Base-by-base conservation (phyloP, 2,888 invertebrate genomes). In the Eilema depressum region DNA sequence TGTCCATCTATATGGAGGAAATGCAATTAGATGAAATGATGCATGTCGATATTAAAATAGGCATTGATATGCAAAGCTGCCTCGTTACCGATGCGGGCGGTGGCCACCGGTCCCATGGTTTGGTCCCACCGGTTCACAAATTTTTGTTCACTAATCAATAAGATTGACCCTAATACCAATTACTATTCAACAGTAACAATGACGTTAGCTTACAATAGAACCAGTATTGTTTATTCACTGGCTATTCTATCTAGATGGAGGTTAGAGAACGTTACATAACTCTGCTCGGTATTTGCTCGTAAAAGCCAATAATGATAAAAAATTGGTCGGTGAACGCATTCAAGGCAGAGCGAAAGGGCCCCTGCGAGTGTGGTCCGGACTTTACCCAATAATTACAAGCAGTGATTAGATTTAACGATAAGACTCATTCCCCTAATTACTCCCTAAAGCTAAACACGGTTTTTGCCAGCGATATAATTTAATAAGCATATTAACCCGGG, bases 391-490 rank as follows among this genome's bases (percentile, higher is more conserved):
- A 94, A 95, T 95, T 95, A 95, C 87, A 88, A 85, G 79, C 89
- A 86, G 90, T 92, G 95, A 95, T 95, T 93, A 93, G 92, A 94
- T 92, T 88, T 86, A 80, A 83, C 88, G 93, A 95, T 94, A 93
- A 93, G 89, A 88, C 90, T 91, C 92, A 93, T 93, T 93, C 92
- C 84, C 90, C 93, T 95, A 95, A 95, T 95, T 95, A 95, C 95
- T 95, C 95, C 95, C 95, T 95, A 92, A 93, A 95, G 95, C 95
- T 90, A 95, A 93, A 93, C 88, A 83, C 88, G 85, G 89, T 92
- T 95, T 94, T 95, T 93, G 93, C 95, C 89, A 91, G 93, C 92
- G 91, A 94, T 90, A 91, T 92, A 93, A 94, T 93, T 93, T 95
- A 94, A 95, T 95, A 95, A 94, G 91, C 91, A 92, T 92, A 94